Evolutionary conservation across 64 coral and sea anemone species (phyloP).

Genomic region (Stichodactyla helianthus): DNA sequence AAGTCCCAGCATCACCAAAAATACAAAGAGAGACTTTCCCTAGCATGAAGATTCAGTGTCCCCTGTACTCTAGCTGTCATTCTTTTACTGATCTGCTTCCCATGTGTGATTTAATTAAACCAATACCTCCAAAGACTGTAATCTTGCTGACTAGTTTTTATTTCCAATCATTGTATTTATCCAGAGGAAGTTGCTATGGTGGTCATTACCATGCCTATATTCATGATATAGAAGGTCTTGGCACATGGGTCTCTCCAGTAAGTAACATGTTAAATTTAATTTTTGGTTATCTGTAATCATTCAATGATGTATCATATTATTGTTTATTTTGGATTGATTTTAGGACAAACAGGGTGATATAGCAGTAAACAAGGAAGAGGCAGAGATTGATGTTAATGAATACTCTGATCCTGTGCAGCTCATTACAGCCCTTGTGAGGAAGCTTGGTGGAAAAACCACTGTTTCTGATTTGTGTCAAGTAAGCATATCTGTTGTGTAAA

Average conservation of each 20-base stretch:
- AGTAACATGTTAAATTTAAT: neutral
- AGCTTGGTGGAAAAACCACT: slow-evolving; percentile 65
- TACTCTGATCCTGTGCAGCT: slow-evolving; percentile 65
- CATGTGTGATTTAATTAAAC: no score
- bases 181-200: slow-evolving; percentile 85
- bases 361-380: neutral
- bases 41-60: no score
- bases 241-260: slow-evolving; percentile 59
- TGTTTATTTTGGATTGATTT: neutral
- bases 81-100: no score
- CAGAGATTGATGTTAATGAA: slow-evolving; percentile 20
- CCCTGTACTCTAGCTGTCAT: no score
- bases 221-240: slow-evolving; percentile 51
- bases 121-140: neutral
- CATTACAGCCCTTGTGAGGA: slow-evolving; percentile 41
- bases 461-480: slow-evolving; percentile 81
- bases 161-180: neutral
- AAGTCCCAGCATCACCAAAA: no score
- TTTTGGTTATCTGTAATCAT: no score
- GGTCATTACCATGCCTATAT: slow-evolving; percentile 89
- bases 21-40: no score
- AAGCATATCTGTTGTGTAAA: neutral
- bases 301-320: neutral
- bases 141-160: neutral
- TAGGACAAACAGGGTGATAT: neutral